Conservation (phyloP, 1,140 invertebrate species). For the Brachionus asplanchnoidis region DNA sequence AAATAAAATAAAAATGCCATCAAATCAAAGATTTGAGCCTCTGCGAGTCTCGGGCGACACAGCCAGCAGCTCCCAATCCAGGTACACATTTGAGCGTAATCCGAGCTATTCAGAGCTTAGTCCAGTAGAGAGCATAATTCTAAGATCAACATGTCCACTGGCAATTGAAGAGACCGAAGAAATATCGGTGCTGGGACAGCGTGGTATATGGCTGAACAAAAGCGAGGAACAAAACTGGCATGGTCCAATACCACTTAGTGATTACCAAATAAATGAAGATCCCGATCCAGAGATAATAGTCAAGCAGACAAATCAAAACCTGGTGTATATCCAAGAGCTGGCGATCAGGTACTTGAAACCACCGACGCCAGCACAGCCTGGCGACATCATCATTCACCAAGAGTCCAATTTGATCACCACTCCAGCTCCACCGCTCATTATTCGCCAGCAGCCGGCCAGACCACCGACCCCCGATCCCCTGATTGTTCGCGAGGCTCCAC, state of each 20-base stretch:
- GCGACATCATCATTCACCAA: slow-evolving; percentile 37
- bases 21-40: background rate
- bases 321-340: slow-evolving; percentile 35
- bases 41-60: background rate
- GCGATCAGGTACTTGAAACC: slow-evolving; percentile 40
- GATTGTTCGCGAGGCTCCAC: slow-evolving; percentile 40
- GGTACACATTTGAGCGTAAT: background rate
- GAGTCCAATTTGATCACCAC: background rate
- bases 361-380: slow-evolving; percentile 35
- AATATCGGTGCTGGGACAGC: slow-evolving; percentile 31
- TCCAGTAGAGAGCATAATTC: background rate
- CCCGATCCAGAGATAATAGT: slow-evolving; percentile 29
- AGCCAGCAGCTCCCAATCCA: background rate
- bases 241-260: background rate
- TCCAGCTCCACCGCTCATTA: slow-evolving; percentile 40
- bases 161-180: slow-evolving; percentile 3
- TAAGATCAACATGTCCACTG: background rate
- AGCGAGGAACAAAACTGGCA: slow-evolving; percentile 13
- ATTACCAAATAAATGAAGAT: slow-evolving; percentile 36
- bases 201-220: slow-evolving; percentile 34
- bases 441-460: slow-evolving; percentile 35
- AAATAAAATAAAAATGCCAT: background rate
- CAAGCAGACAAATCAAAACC: background rate
- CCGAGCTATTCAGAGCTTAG: slow-evolving; percentile 18
- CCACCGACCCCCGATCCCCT: slow-evolving; percentile 36